phyloP scores from a whole-genome alignment of 2,888 invertebrate species.

The Dorcus hopei region DNA sequence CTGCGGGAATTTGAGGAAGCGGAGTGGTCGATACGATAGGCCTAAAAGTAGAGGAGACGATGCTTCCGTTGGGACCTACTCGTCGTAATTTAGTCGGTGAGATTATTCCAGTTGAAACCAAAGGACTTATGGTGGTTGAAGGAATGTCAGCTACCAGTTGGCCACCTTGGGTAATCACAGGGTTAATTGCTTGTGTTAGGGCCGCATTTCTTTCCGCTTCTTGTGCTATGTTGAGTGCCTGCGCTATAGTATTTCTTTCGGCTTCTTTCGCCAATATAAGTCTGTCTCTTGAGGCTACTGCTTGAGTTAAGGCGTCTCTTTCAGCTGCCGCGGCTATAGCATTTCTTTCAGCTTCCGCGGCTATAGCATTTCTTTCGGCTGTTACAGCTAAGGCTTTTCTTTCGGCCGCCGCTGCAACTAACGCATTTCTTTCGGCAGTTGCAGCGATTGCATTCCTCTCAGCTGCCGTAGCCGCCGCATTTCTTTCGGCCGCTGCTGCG shows the following conservation, averaged over 20 bases:
- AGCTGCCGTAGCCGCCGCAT: neutral
- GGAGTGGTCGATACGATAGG: too few species aligned
- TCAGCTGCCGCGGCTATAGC: neutral
- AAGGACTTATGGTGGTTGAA: slow-evolving; percentile 12
- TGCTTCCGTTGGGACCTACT: too few species aligned
- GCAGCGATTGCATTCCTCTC: neutral
- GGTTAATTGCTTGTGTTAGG: slow-evolving; percentile 4
- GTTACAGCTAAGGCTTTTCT: neutral
- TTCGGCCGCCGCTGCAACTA: neutral
- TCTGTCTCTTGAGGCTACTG: neutral
- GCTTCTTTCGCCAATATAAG: slow-evolving; percentile 3
- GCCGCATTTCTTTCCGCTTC: neutral
- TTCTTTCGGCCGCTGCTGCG: neutral
- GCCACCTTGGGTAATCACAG: slow-evolving; percentile 17
- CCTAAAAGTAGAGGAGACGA: too few species aligned
- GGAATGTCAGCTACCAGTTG: slow-evolving; percentile 13
- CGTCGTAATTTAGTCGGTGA: too few species aligned
- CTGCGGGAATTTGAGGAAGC: too few species aligned
- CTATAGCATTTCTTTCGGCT: slow-evolving; percentile 6
- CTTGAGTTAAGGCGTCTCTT: slow-evolving; percentile 5
- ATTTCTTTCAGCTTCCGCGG: slow-evolving; percentile 2
- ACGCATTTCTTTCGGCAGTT: neutral
- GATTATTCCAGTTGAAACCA: too few species aligned
- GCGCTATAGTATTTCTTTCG: slow-evolving; percentile 6
- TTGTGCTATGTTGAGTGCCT: neutral